Percentiles rank a stretch among this genome's conserved stretches.
Conservation (phyloP, 2,113 vertebrate species). For the Pyxicephalus adspersus region DNA sequence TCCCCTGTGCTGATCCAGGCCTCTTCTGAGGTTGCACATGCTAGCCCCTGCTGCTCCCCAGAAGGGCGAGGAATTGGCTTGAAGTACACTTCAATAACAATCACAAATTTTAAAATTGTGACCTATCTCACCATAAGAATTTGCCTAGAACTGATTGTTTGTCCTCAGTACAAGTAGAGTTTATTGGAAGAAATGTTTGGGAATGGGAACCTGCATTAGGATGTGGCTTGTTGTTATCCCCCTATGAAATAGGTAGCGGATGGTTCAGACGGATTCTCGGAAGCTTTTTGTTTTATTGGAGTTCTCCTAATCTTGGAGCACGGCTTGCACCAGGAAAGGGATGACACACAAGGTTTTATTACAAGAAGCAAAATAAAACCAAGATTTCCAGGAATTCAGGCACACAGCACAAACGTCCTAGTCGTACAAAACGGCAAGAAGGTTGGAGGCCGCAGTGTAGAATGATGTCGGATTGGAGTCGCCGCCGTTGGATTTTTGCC, state of each 20-base stretch:
- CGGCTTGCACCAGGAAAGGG: slow-evolving; percentile 5
- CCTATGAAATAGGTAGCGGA: too few relatives aligned
- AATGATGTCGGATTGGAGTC: slow-evolving; percentile 64
- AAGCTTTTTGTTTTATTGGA: too few relatives aligned
- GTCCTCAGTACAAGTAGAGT: too few relatives aligned
- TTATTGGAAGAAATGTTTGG: too few relatives aligned
- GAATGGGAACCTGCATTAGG: too few relatives aligned
- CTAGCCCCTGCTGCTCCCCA: neutral
- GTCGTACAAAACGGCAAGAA: slow-evolving; percentile 61
- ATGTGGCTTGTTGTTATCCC: too few relatives aligned
- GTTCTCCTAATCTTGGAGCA: slow-evolving; percentile 10
- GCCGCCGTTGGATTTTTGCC: slow-evolving; percentile 67
- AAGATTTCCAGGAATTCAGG: neutral
- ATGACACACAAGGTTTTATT: slow-evolving; percentile 17
- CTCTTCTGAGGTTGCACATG: slow-evolving; percentile 11
- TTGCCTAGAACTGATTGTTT: too few relatives aligned
- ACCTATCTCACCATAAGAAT: too few relatives aligned
- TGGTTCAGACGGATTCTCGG: too few relatives aligned
- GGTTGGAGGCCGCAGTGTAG: slow-evolving; percentile 55
- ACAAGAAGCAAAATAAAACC: neutral
- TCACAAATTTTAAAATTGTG: too few relatives aligned
- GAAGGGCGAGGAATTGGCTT: neutral
- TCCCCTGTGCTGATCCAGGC: slow-evolving; percentile 11
- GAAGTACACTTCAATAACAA: too few relatives aligned
- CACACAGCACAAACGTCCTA: slow-evolving; percentile 26